Percentiles rank a stretch among this genome's conserved stretches.
phyloP scores from a whole-genome alignment of 2,888 invertebrate genomes.

The Tillus elongatus region DNA sequence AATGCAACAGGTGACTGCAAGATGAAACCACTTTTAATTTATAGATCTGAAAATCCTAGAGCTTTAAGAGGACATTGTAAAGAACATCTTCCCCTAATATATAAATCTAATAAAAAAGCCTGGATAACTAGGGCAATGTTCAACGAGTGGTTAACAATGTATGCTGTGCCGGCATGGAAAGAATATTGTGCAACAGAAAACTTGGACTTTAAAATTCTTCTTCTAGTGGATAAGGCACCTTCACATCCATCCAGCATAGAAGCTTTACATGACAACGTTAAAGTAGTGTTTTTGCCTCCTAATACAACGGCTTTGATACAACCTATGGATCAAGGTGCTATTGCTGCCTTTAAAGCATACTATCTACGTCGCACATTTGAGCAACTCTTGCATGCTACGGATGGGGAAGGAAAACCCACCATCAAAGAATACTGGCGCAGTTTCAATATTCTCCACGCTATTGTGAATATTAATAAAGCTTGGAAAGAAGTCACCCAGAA shows the following conservation, averaged over 20 bases:
- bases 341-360: conserved; percentile 19
- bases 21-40: conserved; percentile 32
- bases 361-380: conserved; percentile 18
- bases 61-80: conserved; percentile 26
- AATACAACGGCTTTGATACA: conserved; percentile 22
- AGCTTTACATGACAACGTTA: conserved; percentile 18
- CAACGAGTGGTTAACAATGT: conserved; percentile 8
- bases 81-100: conserved; percentile 29
- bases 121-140: conserved; percentile 20
- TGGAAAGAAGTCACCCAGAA: conserved; percentile 24
- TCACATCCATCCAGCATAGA: conserved; percentile 10
- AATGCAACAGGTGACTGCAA: conserved; percentile 31
- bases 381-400: conserved; percentile 16
- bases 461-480: conserved; percentile 23
- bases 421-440: conserved; percentile 22
- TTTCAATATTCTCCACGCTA: conserved; percentile 22
- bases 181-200: neutral
- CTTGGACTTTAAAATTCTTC: conserved; percentile 6
- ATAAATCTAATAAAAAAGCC: conserved; percentile 30
- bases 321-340: conserved; percentile 22
- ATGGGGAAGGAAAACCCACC: conserved; percentile 17
- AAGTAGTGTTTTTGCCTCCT: conserved; percentile 17
- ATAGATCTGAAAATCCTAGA: conserved; percentile 30
- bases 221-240: conserved; percentile 7
- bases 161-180: neutral